Conservation (phyloP, 2,113 vertebrate species). For the Lophura nycthemera region DNA sequence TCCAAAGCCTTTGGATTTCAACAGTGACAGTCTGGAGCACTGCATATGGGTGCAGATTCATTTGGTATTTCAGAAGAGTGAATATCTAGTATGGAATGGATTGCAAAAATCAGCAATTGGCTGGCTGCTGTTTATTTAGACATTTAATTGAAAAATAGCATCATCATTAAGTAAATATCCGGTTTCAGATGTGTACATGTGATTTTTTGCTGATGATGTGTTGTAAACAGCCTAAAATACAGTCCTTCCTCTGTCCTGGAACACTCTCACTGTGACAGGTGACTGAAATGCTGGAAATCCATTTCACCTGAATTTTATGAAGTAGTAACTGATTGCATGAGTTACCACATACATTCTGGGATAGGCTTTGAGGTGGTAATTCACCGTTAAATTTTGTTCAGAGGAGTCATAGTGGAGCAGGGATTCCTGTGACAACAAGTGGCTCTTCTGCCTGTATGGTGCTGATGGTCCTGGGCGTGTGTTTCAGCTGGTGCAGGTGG, state of each 20-base stretch:
- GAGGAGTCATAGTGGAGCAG: neutral
- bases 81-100: conserved; percentile 38
- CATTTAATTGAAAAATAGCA: neutral
- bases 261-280: neutral
- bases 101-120: conserved; percentile 14
- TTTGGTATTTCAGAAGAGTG: conserved; percentile 54
- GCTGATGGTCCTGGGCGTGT: neutral
- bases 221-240: neutral
- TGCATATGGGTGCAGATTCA: conserved; percentile 54
- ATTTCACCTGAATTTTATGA: neutral
- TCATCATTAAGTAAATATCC: neutral
- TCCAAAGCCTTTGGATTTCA: conserved; percentile 53
- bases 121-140: conserved; percentile 4
- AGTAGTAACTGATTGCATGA: neutral
- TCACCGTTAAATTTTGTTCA: neutral
- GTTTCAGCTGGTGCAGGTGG: neutral
- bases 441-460: neutral
- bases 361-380: neutral
- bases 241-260: neutral
- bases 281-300: neutral
- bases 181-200: neutral
- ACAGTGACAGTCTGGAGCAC: conserved; percentile 45
- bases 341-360: neutral
- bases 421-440: neutral
- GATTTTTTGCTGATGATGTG: neutral